phyloP scores from a whole-genome alignment of 2,113 vertebrate genomes.

The Aphyosemion australe region DNA sequence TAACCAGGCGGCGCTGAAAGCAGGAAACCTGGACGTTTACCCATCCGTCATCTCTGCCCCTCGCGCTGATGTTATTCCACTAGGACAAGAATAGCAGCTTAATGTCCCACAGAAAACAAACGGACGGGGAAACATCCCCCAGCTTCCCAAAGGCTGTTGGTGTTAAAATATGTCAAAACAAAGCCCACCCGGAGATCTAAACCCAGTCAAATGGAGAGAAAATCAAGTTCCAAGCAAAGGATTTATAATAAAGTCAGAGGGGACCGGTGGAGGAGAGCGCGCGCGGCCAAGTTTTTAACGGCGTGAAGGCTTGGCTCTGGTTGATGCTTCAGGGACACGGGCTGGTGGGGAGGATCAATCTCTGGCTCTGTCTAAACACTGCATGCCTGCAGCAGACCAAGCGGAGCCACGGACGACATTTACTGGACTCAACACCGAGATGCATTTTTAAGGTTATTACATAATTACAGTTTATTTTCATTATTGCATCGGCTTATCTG shows the following conservation, averaged over 20 bases:
- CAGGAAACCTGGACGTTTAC: conserved; percentile 43
- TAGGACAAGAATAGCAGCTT: conserved; percentile 50
- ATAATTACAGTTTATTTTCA: conserved; percentile 11
- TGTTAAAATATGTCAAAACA: conserved; percentile 33
- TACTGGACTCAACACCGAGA: conserved; percentile 39
- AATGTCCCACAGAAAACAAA: conserved; percentile 55
- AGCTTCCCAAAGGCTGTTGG: conserved; percentile 49
- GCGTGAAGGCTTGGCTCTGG: conserved; percentile 49
- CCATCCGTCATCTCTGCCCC: conserved; percentile 53
- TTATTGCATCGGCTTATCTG: conserved; percentile 8
- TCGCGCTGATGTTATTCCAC: conserved; percentile 54
- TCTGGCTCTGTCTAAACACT: conserved; percentile 75
- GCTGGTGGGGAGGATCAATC: conserved; percentile 64
- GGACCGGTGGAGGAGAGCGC: conserved; percentile 21
- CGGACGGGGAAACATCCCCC: conserved; percentile 24
- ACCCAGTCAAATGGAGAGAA: conserved; percentile 39
- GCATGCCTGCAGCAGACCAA: conserved; percentile 61
- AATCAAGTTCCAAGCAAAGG: conserved; percentile 14
- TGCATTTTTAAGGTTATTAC: conserved; percentile 49
- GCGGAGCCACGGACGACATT: conserved; percentile 61
- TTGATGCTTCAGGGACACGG: conserved; percentile 35
- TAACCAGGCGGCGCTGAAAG: conserved; percentile 27
- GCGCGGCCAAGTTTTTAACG: conserved; percentile 51
- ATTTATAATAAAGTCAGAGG: conserved; percentile 44
- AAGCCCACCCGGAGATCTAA: conserved; percentile 33